Evolutionary conservation across 1,140 invertebrate species (phyloP), one percentile per base, ranked within the genome.

Genomic region (Penaeus japonicus): DNA sequence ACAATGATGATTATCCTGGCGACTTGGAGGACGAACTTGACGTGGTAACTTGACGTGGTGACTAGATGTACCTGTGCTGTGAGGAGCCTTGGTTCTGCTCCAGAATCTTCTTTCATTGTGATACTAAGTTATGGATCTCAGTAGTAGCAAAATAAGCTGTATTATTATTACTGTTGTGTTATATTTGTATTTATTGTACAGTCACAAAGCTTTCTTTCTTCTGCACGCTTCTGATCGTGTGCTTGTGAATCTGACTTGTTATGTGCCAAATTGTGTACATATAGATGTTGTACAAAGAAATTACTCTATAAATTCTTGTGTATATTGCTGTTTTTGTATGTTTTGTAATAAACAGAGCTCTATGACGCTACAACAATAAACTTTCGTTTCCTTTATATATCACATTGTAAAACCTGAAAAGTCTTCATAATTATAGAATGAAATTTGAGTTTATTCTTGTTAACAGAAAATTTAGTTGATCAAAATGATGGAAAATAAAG

Each of bases 191-290:
- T 77, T 77, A 77, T 77, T 77, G 73, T 77, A 77, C 73, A 77
- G 73, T 32, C 39, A n/a, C 73, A 22, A 70, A 24, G 30, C 62
- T 27, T 27, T 77, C 18, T 73, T 24, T 75, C 32, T 77, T 27
- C 73, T 77, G 30, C n/a, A 77, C 39, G 73, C 39, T 83, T 54
- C n/a, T 57, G 30, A 27, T 77, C 32, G 73, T 77, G 39, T 20
- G 39, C 39, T 77, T 27, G 30, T 77, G 30, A 77, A 27, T 70
- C 47, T 47, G 47, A 47, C 47, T 47, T 47, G 47, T 47, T n/a
- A 82, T 82, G 81, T 83, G 81, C 81, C 81, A 83, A 83, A 83
- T 32, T 62, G 4, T 83, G 81, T 83, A 83, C 24, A 83, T 83
- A 83, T 35, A 83, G 65, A 62, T n/a, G 24, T 27, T 83, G 59